A percentile compares a stretch with the other conserved stretches of the same genome.
Evolutionary conservation across 2,797 vertebrate genomes (phyloP).

Genomic region (Antennarius maculatus): DNA sequence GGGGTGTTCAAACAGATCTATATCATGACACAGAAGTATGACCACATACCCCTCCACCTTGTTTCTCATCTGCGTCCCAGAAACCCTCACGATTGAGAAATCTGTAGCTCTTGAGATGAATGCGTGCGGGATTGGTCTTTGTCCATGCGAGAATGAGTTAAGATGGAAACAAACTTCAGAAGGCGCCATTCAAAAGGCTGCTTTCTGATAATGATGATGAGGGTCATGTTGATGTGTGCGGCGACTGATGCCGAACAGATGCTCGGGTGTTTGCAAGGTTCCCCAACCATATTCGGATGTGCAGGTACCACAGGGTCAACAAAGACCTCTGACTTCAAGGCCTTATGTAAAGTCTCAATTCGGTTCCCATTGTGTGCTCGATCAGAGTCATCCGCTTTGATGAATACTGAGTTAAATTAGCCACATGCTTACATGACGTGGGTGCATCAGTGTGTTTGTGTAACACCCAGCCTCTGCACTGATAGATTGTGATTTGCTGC

Average conservation of each 20-base stretch:
- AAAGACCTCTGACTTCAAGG: slow-evolving; percentile 3
- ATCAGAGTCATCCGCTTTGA: slow-evolving; percentile 38
- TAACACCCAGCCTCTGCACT: slow-evolving; percentile 32
- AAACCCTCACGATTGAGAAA: slow-evolving; percentile 32
- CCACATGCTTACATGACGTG: slow-evolving; percentile 35
- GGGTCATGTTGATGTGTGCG: slow-evolving; percentile 45
- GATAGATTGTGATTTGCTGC: slow-evolving; percentile 43
- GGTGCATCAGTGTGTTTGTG: slow-evolving; percentile 56
- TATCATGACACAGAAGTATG: background rate
- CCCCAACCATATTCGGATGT: slow-evolving; percentile 22
- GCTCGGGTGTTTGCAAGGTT: slow-evolving; percentile 25
- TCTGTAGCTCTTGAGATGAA: slow-evolving; percentile 50
- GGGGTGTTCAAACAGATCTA: background rate
- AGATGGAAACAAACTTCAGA: slow-evolving; percentile 68
- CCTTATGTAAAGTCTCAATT: slow-evolving; percentile 6
- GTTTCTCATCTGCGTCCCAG: slow-evolving; percentile 36
- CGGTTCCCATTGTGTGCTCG: slow-evolving; percentile 35
- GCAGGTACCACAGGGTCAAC: slow-evolving; percentile 30
- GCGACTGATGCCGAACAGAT: slow-evolving; percentile 67
- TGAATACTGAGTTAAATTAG: slow-evolving; percentile 50
- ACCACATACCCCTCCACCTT: slow-evolving; percentile 17
- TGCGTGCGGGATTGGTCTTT: slow-evolving; percentile 38
- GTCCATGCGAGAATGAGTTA: slow-evolving; percentile 68
- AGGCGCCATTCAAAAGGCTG: slow-evolving; percentile 47
- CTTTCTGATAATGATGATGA: slow-evolving; percentile 69